Percentiles rank a stretch among this genome's conserved stretches.
phyloP scores from a whole-genome alignment of 2,113 vertebrate genomes.

The Ophthalmolycus amberensis region DNA sequence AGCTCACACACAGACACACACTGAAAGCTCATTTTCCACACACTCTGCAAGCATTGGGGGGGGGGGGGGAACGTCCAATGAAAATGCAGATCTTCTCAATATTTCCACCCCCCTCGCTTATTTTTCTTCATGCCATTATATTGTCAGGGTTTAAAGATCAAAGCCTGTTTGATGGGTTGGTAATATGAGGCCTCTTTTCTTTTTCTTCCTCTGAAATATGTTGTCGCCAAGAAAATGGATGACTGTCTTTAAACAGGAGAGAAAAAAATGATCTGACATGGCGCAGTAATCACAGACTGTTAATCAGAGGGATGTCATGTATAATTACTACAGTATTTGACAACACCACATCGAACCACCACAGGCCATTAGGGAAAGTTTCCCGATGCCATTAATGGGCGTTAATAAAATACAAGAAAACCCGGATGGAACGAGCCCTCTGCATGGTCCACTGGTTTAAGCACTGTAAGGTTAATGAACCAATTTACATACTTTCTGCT shows the following conservation, averaged over 20 bases:
- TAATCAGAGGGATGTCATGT: conserved; percentile 83
- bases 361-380: conserved; percentile 76
- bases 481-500: conserved; percentile 81
- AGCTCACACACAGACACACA: conserved; percentile 57
- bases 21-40: conserved; percentile 68
- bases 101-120: conserved; percentile 39
- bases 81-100: conserved; percentile 66
- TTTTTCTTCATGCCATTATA: conserved; percentile 51
- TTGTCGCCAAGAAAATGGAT: conserved; percentile 53
- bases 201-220: conserved; percentile 34
- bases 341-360: conserved; percentile 74
- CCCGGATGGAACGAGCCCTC: conserved; percentile 71
- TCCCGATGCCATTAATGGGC: conserved; percentile 77
- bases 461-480: conserved; percentile 84
- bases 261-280: conserved; percentile 57
- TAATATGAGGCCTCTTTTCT: conserved; percentile 20
- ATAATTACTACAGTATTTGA: conserved; percentile 83
- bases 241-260: conserved; percentile 39
- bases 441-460: conserved; percentile 78
- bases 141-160: conserved; percentile 69
- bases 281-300: conserved; percentile 79
- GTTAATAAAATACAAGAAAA: conserved; percentile 81
- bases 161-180: conserved; percentile 25
- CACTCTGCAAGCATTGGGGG: conserved; percentile 44
- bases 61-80: conserved; percentile 45